phyloP scores from a whole-genome alignment of 1,140 invertebrate species.

The Rhagoletis zephyria region DNA sequence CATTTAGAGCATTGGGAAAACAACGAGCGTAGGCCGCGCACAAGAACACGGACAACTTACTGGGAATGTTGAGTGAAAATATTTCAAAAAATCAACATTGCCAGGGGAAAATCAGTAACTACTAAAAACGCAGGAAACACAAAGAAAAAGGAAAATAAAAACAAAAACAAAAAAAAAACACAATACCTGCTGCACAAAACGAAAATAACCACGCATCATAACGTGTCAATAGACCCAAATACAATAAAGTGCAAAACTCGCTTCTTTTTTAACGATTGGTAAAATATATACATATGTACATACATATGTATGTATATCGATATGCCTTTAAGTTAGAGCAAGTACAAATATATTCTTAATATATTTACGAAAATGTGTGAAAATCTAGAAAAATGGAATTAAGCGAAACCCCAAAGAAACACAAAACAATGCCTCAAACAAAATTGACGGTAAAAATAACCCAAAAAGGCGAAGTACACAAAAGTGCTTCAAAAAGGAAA shows the following conservation, averaged over 20 bases:
- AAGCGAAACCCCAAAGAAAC: not conserved
- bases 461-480: not conserved
- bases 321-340: no score
- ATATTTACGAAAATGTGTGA: not conserved
- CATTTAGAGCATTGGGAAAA: not conserved
- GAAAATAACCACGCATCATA: slow-evolving; percentile 19
- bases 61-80: not conserved
- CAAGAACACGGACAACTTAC: not conserved
- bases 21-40: not conserved
- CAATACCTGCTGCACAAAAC: not conserved
- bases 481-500: not conserved
- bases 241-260: slow-evolving; percentile 28
- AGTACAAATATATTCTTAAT: not conserved
- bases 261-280: not conserved
- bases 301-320: not conserved
- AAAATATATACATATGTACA: slow-evolving; percentile 10
- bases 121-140: not conserved
- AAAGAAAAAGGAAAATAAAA: no score
- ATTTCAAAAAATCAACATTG: not conserved
- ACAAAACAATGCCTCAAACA: not conserved
- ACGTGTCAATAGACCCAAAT: slow-evolving; percentile 48
- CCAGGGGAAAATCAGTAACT: not conserved
- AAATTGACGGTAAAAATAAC: not conserved
- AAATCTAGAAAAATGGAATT: slow-evolving; percentile 11
- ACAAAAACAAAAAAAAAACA: not conserved